phyloP scores from a whole-genome alignment of 2,888 invertebrate species.

The Saturnia pavonia region DNA sequence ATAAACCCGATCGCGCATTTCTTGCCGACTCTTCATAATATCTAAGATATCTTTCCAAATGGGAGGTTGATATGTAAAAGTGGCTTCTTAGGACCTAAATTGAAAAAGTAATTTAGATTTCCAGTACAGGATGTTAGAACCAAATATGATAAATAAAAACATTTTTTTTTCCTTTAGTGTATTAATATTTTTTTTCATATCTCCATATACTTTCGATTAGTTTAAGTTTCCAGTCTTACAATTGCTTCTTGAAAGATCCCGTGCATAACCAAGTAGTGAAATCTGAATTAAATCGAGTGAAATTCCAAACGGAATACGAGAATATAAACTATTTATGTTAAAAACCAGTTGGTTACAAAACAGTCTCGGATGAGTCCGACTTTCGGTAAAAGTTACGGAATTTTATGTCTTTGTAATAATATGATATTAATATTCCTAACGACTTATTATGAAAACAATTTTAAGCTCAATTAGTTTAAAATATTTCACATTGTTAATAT shows the following conservation, averaged over 20 bases:
- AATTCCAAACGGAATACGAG: slow-evolving; percentile 48
- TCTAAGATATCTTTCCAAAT: too few relatives aligned
- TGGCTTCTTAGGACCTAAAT: too few relatives aligned
- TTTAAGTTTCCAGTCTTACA: not conserved
- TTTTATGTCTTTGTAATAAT: slow-evolving; percentile 23
- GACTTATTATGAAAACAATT: slow-evolving; percentile 37
- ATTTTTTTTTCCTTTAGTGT: not conserved
- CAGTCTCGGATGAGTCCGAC: slow-evolving; percentile 39
- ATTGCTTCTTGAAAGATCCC: slow-evolving; percentile 22
- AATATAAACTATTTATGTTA: slow-evolving; percentile 49
- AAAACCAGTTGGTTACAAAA: slow-evolving; percentile 66
- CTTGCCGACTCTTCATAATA: too few relatives aligned
- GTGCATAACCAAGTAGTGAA: slow-evolving; percentile 48
- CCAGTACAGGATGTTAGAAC: too few relatives aligned
- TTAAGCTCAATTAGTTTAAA: not conserved
- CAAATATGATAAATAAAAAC: too few relatives aligned
- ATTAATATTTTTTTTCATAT: not conserved
- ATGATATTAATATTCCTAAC: slow-evolving; percentile 27
- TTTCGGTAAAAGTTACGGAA: slow-evolving; percentile 46
- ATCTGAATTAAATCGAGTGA: slow-evolving; percentile 51
- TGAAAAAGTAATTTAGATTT: too few relatives aligned
- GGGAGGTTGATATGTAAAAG: too few relatives aligned
- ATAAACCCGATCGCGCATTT: too few relatives aligned
- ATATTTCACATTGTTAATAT: not conserved
- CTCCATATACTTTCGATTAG: not conserved